These are phyloP conservation scores for Cheilinus undulatus DNA, from an alignment of 2,113 vertebrate genomes.

Conservation along the genomic window DNA sequence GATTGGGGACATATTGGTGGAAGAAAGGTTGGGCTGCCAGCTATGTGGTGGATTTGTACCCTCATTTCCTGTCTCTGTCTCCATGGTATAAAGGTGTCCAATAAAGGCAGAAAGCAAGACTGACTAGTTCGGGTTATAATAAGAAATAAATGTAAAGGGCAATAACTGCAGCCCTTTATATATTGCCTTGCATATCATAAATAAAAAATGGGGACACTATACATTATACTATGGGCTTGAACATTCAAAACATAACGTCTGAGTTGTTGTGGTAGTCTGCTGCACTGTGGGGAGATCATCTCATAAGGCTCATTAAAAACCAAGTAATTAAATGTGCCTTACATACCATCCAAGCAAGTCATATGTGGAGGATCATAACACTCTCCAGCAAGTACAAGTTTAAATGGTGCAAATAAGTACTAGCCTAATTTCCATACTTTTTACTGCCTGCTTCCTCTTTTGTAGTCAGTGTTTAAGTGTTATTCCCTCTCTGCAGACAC, in stretches of 20 bases:
- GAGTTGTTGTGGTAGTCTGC: slow-evolving; percentile 6
- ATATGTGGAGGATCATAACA: slow-evolving; percentile 21
- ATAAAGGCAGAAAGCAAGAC: slow-evolving; percentile 17
- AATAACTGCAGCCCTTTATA: slow-evolving; percentile 7
- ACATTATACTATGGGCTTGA: background rate
- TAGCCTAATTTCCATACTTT: slow-evolving; percentile 29
- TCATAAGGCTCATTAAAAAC: slow-evolving; percentile 32
- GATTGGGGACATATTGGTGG: background rate
- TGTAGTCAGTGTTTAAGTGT: slow-evolving; percentile 42
- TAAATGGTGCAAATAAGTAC: slow-evolving; percentile 32
- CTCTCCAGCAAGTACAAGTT: slow-evolving; percentile 29
- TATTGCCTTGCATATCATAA: slow-evolving; percentile 20
- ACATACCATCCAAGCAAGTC: slow-evolving; percentile 16
- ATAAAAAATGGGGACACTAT: slow-evolving; percentile 7
- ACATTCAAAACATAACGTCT: slow-evolving; percentile 2
- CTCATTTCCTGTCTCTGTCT: slow-evolving; percentile 15
- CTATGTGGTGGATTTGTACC: background rate
- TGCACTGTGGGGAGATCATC: slow-evolving; percentile 6
- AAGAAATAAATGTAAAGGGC: slow-evolving; percentile 19
- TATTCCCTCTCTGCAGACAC: slow-evolving; percentile 21
- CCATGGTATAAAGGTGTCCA: slow-evolving; percentile 9
- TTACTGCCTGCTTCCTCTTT: slow-evolving; percentile 34
- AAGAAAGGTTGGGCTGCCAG: background rate
- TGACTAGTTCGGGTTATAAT: slow-evolving; percentile 9
- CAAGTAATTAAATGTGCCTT: slow-evolving; percentile 28